These are phyloP conservation scores for Furcula furcula DNA, from an alignment of 2,888 invertebrate genomes.

Conservation along the genomic window DNA sequence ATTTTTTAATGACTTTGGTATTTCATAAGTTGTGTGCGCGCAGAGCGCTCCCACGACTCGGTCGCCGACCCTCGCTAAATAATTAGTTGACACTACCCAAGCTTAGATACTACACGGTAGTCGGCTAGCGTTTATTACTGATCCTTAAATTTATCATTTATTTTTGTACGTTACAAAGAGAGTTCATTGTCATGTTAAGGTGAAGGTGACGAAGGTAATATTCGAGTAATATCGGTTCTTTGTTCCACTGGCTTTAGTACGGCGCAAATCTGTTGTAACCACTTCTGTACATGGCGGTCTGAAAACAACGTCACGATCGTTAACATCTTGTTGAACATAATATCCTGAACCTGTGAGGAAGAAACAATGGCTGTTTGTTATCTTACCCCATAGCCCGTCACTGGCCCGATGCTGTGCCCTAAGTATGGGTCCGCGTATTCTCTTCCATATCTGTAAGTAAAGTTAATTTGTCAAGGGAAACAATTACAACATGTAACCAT, in stretches of 20 bases:
- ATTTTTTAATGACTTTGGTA: conserved; percentile 80
- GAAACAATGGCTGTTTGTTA: too few relatives aligned
- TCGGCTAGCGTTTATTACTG: conserved; percentile 71
- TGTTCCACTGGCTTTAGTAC: conserved; percentile 84
- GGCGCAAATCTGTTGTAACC: conserved; percentile 97
- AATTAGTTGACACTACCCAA: conserved; percentile 48
- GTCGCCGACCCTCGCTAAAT: conserved; percentile 23
- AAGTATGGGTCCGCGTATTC: conserved; percentile 97
- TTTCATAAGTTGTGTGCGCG: conserved; percentile 52
- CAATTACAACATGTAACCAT: too few relatives aligned
- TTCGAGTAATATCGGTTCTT: conserved; percentile 69
- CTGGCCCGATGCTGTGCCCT: conserved; percentile 97
- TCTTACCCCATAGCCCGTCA: conserved; percentile 97
- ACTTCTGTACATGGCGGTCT: conserved; percentile 96
- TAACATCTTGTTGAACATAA: too few relatives aligned
- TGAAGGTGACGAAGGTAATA: conserved; percentile 69
- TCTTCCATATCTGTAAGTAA: conserved; percentile 92
- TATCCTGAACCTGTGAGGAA: too few relatives aligned
- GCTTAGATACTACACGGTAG: conserved; percentile 61
- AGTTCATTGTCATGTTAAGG: conserved; percentile 79
- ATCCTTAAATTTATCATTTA: conserved; percentile 69
- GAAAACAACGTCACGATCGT: conserved; percentile 43
- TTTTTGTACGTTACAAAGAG: conserved; percentile 80
- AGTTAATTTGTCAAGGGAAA: too few relatives aligned
- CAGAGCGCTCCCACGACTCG: conserved; percentile 22